Evolutionary conservation across 23 tunicate genomes (phyloP), one percentile per base, ranked within the genome.

Genomic region (Corella eumyota): DNA sequence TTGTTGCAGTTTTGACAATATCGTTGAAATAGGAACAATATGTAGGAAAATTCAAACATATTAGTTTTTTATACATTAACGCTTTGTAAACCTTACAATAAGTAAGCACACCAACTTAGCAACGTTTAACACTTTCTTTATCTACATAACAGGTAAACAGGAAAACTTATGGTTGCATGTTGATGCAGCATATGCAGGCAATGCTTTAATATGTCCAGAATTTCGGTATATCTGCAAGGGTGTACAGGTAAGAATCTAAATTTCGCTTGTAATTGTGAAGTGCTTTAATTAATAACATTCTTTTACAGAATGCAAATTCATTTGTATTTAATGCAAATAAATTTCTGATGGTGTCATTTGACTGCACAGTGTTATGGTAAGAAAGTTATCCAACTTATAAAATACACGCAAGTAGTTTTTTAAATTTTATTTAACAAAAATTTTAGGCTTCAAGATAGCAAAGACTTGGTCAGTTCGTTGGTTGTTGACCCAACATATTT

Each of bases 291-390:
- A n/a, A n/a, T n/a, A n/a, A n/a, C n/a, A n/a, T n/a, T n/a, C n/a
- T n/a, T n/a, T 26, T 62, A 25, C 47, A 85, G 95, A 46, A n/a
- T 1, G 78, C 58, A 7, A 85, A 73, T 2, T 85, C 95, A 1
- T 85, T 76, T 54, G 64, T 56, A 29, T 77, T 69, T 58, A 85
- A 76, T 62, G 74, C 95, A 17, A 84, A 85, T 50, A 85, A 85
- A 59, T 58, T 70, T 69, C 40, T 76, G 95, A 69, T 76, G 95
- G 68, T 76, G 2, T 60, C 36, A 21, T 75, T 70, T 30, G 75
- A 66, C 57, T 85, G 78, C 63, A 60, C 86, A n/a, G 73, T 74
- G 7, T 45, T 85, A 4, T 85, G 95, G 95, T 85, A 57, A 76
- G 71, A 3, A 9, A 11, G 11, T 40, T 11, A 9, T n/a, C n/a